Evolutionary conservation across 1,140 invertebrate species (phyloP).

Genomic region (Neodiprion virginianus): DNA sequence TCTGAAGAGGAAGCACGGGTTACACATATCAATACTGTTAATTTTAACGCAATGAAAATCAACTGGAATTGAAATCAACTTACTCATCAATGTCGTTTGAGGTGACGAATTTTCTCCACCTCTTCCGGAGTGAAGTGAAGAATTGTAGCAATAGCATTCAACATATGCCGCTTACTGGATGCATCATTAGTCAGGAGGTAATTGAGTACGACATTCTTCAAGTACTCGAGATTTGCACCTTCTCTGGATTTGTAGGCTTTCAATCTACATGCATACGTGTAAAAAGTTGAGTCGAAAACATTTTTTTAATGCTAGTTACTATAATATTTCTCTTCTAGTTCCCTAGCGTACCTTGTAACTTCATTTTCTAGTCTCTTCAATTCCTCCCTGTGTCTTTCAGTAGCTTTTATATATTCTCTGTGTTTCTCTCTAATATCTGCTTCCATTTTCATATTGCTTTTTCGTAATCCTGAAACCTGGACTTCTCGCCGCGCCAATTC

Average conservation of each 20-base stretch:
- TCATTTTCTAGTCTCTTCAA: conserved; percentile 62
- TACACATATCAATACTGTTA: too few relatives aligned
- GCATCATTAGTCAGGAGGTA: conserved; percentile 77
- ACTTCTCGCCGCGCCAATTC: conserved; percentile 83
- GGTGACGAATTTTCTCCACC: conserved; percentile 62
- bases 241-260: conserved; percentile 80
- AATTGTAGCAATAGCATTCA: conserved; percentile 88
- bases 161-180: conserved; percentile 78
- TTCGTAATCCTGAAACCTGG: conserved; percentile 76
- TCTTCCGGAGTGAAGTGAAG: conserved; percentile 80
- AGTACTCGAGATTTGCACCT: conserved; percentile 86
- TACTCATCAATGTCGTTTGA: conserved; percentile 34
- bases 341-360: conserved; percentile 52
- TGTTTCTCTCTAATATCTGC: conserved; percentile 71
- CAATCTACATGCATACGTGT: conserved; percentile 61
- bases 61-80: too few relatives aligned
- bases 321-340: conserved; percentile 17
- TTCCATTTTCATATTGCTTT: conserved; percentile 76
- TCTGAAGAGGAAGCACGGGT: too few relatives aligned
- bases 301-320: conserved; percentile 16
- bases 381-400: conserved; percentile 67
- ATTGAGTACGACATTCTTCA: conserved; percentile 89
- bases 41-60: too few relatives aligned
- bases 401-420: conserved; percentile 62
- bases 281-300: conserved; percentile 18